These are phyloP conservation scores for Percina caprodes DNA, from an alignment of 2,113 vertebrate species.

Conservation along the genomic window DNA sequence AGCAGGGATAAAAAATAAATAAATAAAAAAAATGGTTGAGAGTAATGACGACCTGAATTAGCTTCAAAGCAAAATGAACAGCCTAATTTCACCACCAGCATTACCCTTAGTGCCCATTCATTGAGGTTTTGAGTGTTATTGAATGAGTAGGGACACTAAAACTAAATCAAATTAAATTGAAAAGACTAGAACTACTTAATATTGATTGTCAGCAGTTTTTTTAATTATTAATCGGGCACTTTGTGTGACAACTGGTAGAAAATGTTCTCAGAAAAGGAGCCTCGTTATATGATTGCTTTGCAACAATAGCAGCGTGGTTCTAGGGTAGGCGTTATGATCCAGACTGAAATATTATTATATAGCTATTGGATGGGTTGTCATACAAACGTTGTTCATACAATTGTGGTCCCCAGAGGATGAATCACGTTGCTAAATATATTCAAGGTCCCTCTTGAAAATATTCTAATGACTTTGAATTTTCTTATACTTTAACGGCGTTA, in stretches of 20 bases:
- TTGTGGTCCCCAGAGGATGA: background rate
- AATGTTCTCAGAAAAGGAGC: background rate
- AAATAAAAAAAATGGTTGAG: no score
- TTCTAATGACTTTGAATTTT: background rate
- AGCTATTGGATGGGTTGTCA: background rate
- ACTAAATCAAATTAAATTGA: background rate
- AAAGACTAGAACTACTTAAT: background rate
- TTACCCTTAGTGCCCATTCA: slow-evolving; percentile 2
- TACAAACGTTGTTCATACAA: background rate
- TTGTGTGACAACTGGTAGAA: background rate
- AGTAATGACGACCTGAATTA: background rate
- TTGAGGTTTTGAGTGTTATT: background rate
- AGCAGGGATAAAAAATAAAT: slow-evolving; percentile 1
- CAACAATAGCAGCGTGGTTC: background rate
- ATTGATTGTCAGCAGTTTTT: slow-evolving; percentile 8
- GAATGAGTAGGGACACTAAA: background rate
- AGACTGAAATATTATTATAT: background rate
- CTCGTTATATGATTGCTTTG: background rate
- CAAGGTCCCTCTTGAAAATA: background rate
- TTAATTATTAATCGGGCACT: background rate
- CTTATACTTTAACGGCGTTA: no score
- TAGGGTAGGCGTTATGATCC: background rate
- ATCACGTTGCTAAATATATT: no score
- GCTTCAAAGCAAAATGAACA: slow-evolving; percentile 29
- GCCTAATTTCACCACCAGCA: background rate